Percentiles rank a stretch among this genome's conserved stretches.
These are phyloP conservation scores for Pycnomerus fuliginosus DNA, from an alignment of 2,888 invertebrate species.

Conservation along the genomic window DNA sequence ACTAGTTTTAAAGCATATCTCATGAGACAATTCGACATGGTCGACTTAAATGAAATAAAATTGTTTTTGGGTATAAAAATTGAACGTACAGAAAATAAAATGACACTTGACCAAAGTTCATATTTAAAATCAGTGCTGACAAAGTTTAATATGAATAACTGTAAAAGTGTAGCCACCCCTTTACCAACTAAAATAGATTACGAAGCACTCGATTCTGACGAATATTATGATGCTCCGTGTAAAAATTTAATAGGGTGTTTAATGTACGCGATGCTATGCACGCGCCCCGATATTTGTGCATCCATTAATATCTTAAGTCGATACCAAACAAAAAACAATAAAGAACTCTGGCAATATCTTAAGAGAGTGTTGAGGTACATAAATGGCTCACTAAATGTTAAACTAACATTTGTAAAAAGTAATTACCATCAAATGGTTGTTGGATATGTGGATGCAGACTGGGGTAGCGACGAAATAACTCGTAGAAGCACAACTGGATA, in stretches of 20 bases:
- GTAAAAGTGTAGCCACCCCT: slow-evolving; percentile 27
- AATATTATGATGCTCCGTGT: slow-evolving; percentile 30
- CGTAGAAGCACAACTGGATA: slow-evolving; percentile 29
- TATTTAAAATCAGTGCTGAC: slow-evolving; percentile 31
- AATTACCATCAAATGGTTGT: slow-evolving; percentile 24
- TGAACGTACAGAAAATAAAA: slow-evolving; percentile 19
- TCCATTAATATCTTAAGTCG: slow-evolving; percentile 34
- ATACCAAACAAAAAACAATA: slow-evolving; percentile 33
- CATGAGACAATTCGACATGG: slow-evolving; percentile 27
- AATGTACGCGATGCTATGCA: slow-evolving; percentile 28
- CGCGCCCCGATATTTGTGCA: slow-evolving; percentile 31
- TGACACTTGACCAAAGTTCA: slow-evolving; percentile 20
- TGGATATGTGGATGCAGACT: slow-evolving; percentile 40
- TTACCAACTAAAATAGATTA: slow-evolving; percentile 32
- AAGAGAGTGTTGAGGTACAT: slow-evolving; percentile 36
- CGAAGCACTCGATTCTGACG: slow-evolving; percentile 30
- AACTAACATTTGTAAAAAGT: slow-evolving; percentile 30
- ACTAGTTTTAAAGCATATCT: slow-evolving; percentile 8
- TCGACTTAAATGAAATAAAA: slow-evolving; percentile 27
- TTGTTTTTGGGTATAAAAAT: slow-evolving; percentile 16
- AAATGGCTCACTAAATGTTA: slow-evolving; percentile 33
- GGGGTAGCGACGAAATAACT: slow-evolving; percentile 24
- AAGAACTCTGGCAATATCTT: slow-evolving; percentile 32
- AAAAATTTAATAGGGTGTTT: slow-evolving; percentile 25
- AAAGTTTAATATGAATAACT: slow-evolving; percentile 34